A percentile compares a stretch with the other conserved stretches of the same genome.
Evolutionary conservation across 2,797 vertebrate genomes (phyloP).

Genomic region (Trachops cirrhosus): DNA sequence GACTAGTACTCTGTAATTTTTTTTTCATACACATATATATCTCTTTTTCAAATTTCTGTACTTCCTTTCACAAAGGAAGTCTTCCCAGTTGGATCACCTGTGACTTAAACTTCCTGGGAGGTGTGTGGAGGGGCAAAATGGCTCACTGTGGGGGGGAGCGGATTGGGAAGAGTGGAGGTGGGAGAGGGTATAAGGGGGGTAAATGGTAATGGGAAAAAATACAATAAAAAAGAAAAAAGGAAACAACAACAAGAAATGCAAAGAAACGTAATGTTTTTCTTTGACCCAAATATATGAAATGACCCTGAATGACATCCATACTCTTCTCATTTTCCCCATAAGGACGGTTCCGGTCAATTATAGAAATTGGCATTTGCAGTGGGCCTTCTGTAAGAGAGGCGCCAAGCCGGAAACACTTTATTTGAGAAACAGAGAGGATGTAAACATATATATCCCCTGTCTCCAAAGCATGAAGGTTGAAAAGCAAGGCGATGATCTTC

Average conservation of each 20-base stretch:
- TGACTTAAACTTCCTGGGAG: neutral
- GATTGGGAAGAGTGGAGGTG: no score
- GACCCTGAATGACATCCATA: neutral
- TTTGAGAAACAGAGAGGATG: conserved; percentile 54
- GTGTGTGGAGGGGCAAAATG: neutral
- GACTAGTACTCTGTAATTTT: conserved; percentile 73
- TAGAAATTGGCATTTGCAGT: conserved; percentile 50
- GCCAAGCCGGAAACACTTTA: conserved; percentile 44
- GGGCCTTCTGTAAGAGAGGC: conserved; percentile 26
- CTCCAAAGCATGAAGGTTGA: conserved; percentile 51
- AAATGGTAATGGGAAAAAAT: neutral
- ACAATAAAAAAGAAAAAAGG: neutral
- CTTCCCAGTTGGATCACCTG: conserved; percentile 60
- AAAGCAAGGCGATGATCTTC: conserved; percentile 51
- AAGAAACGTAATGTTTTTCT: neutral
- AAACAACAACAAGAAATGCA: neutral
- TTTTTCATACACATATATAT: conserved; percentile 71
- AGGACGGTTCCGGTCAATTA: conserved; percentile 43
- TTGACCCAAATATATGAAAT: conserved; percentile 10
- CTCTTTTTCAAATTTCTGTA: conserved; percentile 74
- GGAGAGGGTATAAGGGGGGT: no score
- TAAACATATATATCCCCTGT: conserved; percentile 47
- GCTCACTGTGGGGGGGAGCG: no score
- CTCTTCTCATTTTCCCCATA: neutral
- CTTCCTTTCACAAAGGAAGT: conserved; percentile 74